phyloP scores from a whole-genome alignment of 2,888 invertebrate species.

The Penaeus monodon region DNA sequence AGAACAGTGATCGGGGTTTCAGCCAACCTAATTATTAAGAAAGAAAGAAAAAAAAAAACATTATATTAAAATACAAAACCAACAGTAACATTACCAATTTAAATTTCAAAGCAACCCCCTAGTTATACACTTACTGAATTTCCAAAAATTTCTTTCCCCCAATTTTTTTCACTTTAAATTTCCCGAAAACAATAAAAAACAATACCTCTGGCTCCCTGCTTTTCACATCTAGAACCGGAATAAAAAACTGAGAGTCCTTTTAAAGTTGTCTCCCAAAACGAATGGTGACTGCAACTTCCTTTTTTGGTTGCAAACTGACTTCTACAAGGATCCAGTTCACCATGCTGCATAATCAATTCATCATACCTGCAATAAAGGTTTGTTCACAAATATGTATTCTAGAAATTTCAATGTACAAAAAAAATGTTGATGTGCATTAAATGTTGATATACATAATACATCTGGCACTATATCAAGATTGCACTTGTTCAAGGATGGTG shows the following conservation, averaged over 20 bases:
- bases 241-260: conserved; percentile 82
- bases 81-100: background rate
- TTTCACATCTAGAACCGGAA: conserved; percentile 71
- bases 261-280: conserved; percentile 66
- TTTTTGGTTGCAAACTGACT: conserved; percentile 77
- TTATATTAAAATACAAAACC: background rate
- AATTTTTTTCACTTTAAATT: too few species aligned
- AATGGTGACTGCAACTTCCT: conserved; percentile 60
- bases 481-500: too few species aligned
- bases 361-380: conserved; percentile 75
- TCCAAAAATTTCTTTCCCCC: too few species aligned
- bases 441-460: too few species aligned
- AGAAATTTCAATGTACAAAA: background rate
- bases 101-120: too few species aligned
- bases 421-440: background rate
- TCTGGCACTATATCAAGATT: too few species aligned
- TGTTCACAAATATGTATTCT: background rate
- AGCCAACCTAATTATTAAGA: conserved; percentile 75
- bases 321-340: conserved; percentile 92
- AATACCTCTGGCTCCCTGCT: conserved; percentile 55
- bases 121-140: too few species aligned
- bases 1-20: conserved; percentile 85
- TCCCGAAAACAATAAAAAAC: too few species aligned
- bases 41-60: background rate
- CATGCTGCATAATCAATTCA: conserved; percentile 86